Percentiles rank a stretch among this genome's conserved stretches.
Conservation (phyloP, 2,888 invertebrate genomes). For the Micoletzkya japonica region DNA sequence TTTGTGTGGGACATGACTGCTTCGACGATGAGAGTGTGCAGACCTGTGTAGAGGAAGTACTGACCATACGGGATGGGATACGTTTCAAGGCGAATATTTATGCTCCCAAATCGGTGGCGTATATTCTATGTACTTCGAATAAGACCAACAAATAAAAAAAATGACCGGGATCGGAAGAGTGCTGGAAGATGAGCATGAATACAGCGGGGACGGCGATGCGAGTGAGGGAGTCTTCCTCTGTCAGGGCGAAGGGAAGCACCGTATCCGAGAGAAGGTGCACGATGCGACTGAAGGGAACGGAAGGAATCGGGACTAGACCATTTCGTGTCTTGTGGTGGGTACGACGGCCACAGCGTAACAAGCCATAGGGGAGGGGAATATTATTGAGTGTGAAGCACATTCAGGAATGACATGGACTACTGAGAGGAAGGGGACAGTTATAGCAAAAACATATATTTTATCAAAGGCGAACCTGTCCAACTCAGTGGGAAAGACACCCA, state of each 20-base stretch:
- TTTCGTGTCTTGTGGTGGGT: too few relatives aligned
- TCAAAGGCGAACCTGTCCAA: conserved; percentile 79
- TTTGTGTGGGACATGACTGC: conserved; percentile 91
- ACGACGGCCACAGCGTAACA: too few relatives aligned
- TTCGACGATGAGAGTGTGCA: conserved; percentile 93
- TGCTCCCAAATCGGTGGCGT: background rate
- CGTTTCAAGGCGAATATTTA: background rate
- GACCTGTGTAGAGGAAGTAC: conserved; percentile 71
- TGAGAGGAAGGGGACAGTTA: too few relatives aligned
- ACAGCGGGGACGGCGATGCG: conserved; percentile 70
- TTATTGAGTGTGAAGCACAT: too few relatives aligned
- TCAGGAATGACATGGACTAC: too few relatives aligned
- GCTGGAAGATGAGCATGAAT: conserved; percentile 95
- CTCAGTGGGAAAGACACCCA: conserved; percentile 85
- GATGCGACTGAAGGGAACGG: conserved; percentile 65
- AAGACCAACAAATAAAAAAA: conserved; percentile 15
- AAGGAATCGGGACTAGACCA: too few relatives aligned
- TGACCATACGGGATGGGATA: background rate
- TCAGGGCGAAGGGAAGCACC: conserved; percentile 89
- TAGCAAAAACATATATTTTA: too few relatives aligned
- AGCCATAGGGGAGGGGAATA: too few relatives aligned
- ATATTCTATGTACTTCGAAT: background rate
- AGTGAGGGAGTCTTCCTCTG: conserved; percentile 49
- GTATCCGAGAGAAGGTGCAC: conserved; percentile 92
- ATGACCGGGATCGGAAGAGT: conserved; percentile 85